Base-by-base conservation (phyloP, 1,140 invertebrate species). In the Cotesia glomerata region DNA sequence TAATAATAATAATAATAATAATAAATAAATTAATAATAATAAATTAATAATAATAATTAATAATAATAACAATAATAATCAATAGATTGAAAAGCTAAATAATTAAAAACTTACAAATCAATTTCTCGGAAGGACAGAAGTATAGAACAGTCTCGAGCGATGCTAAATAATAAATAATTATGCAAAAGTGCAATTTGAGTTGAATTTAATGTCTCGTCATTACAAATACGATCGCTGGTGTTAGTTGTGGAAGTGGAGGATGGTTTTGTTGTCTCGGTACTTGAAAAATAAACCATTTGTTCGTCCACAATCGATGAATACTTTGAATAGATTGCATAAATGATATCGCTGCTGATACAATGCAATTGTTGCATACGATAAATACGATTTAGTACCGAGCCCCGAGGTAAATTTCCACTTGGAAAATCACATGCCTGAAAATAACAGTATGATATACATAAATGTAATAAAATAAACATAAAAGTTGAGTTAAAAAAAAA, bases 91-190 rank as follows among this genome's bases (percentile, higher is more conserved):
- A 1, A 26, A 26, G 26, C 26, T 26, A 26, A 26, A 26, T 26
- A 26, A 26, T 26, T 26, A 26, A 26, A 26, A 71, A 81, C 83
- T 84, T 79, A 85, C 83, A 56, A 32, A 61, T 84, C 68, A 35
- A 83, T 74, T 81, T 82, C 79, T 71, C 81, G 84, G 79, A 90
- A 89, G 32, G 88, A 80, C 35, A 90, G 83, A 74, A 90, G 84
- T 73, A 90, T 87, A 0, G 89, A 90, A 73, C 90, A 90, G 78
- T 90, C 90, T 74, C 86, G 89, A 0, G 89, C 88, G 5, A 86
- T 89, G 8, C 85, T 82, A 34, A 87, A 88, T 35, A 90, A 73
- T 62, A 90, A 79, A 77, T 90, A 90, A 76, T 86, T 85, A 63
- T 88, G 82, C 16, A 90, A 74, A 68, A 73, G 69, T 16, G 73